phyloP scores from a whole-genome alignment of 2,113 vertebrate species.

The Phalacrocorax pelagicus region DNA sequence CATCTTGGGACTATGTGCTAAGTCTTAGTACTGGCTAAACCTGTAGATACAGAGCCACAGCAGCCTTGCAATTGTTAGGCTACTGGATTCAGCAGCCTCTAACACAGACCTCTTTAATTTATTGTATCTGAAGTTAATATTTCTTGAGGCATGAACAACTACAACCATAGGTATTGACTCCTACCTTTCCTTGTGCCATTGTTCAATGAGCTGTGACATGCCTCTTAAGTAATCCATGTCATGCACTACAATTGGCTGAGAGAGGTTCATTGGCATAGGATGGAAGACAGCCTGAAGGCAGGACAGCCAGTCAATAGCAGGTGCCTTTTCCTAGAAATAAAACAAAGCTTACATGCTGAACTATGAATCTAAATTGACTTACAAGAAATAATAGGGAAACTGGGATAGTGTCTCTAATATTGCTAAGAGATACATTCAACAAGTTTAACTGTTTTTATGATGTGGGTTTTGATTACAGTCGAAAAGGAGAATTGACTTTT shows the following conservation, averaged over 20 bases:
- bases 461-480: background rate
- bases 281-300: constrained; percentile 83
- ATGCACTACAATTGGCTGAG: constrained; percentile 81
- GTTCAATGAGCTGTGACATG: constrained; percentile 79
- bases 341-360: background rate
- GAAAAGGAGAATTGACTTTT: background rate
- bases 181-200: constrained; percentile 59
- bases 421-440: background rate
- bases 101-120: background rate
- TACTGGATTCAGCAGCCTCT: background rate
- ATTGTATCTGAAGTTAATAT: background rate
- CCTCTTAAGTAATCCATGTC: constrained; percentile 85
- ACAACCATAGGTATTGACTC: background rate
- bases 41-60: background rate
- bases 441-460: background rate
- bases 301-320: constrained; percentile 87
- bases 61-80: background rate
- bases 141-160: background rate
- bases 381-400: background rate
- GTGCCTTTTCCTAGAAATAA: constrained; percentile 78
- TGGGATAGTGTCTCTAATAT: background rate
- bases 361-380: background rate
- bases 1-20: background rate
- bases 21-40: background rate
- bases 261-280: constrained; percentile 73